phyloP scores from a whole-genome alignment of 2,797 vertebrate genomes.

The Pseudochirops corinnae region DNA sequence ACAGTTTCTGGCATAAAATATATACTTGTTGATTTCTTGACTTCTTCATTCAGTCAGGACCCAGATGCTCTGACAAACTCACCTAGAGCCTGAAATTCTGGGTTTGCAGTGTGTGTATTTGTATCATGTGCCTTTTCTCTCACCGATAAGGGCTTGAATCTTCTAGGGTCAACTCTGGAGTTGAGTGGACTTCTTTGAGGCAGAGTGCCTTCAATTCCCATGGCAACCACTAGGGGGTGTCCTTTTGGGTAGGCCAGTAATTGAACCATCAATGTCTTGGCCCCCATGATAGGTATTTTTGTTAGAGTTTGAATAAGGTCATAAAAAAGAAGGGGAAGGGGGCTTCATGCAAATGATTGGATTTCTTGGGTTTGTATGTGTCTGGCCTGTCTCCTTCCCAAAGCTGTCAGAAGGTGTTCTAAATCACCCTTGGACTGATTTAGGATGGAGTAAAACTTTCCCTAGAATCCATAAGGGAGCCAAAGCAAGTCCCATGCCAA shows the following conservation, averaged over 20 bases:
- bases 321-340: background rate
- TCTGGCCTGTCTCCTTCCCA: conserved; percentile 21
- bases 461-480: conserved; percentile 20
- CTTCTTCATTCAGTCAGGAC: background rate
- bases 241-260: background rate
- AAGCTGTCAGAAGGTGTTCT: background rate
- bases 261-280: background rate
- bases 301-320: background rate
- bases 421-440: background rate
- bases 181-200: background rate
- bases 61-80: background rate
- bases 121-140: background rate
- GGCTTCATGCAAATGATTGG: background rate
- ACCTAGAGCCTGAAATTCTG: background rate
- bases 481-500: conserved; percentile 39
- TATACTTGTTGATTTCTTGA: conserved; percentile 24
- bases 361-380: background rate
- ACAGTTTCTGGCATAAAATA: conserved; percentile 18
- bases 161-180: background rate
- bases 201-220: background rate
- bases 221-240: background rate
- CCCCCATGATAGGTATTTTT: background rate
- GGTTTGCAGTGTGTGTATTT: background rate
- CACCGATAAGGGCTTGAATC: background rate
- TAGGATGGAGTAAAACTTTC: conserved; percentile 8